Percentiles rank a stretch among this genome's conserved stretches.
phyloP scores from a whole-genome alignment of 2,888 invertebrate genomes.

The Drosophila macrospina region DNA sequence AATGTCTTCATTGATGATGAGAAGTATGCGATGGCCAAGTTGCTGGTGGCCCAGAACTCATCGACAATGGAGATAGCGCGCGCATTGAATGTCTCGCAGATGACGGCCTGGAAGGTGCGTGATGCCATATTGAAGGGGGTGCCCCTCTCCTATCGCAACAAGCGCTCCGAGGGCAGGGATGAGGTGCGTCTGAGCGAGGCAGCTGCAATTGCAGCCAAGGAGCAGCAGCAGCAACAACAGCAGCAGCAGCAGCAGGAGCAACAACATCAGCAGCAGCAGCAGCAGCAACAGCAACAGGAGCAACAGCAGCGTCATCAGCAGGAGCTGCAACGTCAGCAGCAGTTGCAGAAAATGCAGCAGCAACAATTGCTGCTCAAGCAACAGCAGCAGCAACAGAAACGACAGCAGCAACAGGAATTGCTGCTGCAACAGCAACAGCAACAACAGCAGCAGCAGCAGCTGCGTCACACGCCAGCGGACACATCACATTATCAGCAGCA shows the following conservation, averaged over 20 bases:
- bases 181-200: constrained; percentile 49
- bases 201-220: constrained; percentile 53
- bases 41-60: constrained; percentile 83
- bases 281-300: constrained; percentile 51
- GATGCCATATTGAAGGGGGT: constrained; percentile 85
- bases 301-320: constrained; percentile 54
- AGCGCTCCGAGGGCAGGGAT: constrained; percentile 68
- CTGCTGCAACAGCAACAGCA: constrained; percentile 41
- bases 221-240: constrained; percentile 51
- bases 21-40: constrained; percentile 84
- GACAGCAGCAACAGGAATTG: constrained; percentile 45
- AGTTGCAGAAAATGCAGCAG: constrained; percentile 53
- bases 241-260: too few species aligned
- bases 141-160: constrained; percentile 84
- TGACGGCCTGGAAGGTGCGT: constrained; percentile 85
- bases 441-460: constrained; percentile 55
- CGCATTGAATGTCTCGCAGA: constrained; percentile 84
- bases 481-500: constrained; percentile 62
- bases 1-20: constrained; percentile 85
- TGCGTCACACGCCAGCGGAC: constrained; percentile 52
- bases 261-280: constrained; percentile 45
- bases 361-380: constrained; percentile 44
- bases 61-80: constrained; percentile 85
- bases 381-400: constrained; percentile 52
- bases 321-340: constrained; percentile 54